A percentile compares a stretch with the other conserved stretches of the same genome.
Conservation (phyloP, 2,113 vertebrate genomes). For the Telmatochromis brichardi region DNA sequence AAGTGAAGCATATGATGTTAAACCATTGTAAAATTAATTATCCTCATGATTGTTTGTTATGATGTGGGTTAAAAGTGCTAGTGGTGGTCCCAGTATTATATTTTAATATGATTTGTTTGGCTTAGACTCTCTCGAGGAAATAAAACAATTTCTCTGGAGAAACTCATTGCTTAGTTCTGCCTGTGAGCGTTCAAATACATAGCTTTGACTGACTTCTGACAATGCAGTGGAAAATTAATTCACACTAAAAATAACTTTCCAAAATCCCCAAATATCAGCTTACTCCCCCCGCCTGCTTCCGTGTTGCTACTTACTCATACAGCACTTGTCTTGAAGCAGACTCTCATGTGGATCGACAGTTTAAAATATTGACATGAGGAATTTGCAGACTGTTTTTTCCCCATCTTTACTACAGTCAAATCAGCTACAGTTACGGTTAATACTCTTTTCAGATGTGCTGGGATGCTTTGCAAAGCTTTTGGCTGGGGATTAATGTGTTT, state of each 20-base stretch:
- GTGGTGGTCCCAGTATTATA: background rate
- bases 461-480: background rate
- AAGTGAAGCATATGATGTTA: background rate
- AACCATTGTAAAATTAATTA: background rate
- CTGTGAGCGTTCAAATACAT: background rate
- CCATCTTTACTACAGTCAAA: background rate
- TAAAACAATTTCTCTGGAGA: background rate
- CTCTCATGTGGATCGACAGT: background rate
- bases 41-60: background rate
- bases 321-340: background rate
- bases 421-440: background rate
- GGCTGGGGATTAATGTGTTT: background rate
- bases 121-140: background rate
- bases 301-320: background rate
- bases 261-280: background rate
- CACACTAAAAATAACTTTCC: conserved; percentile 3
- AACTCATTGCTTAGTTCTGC: background rate
- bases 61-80: background rate
- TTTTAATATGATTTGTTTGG: background rate
- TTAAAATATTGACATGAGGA: background rate
- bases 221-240: conserved; percentile 3
- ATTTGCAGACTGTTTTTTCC: background rate
- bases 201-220: background rate
- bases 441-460: background rate
- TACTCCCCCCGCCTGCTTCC: background rate